Percentiles rank a stretch among this genome's conserved stretches.
Conservation (phyloP, 1,140 invertebrate species). For the Halesus radiatus region DNA sequence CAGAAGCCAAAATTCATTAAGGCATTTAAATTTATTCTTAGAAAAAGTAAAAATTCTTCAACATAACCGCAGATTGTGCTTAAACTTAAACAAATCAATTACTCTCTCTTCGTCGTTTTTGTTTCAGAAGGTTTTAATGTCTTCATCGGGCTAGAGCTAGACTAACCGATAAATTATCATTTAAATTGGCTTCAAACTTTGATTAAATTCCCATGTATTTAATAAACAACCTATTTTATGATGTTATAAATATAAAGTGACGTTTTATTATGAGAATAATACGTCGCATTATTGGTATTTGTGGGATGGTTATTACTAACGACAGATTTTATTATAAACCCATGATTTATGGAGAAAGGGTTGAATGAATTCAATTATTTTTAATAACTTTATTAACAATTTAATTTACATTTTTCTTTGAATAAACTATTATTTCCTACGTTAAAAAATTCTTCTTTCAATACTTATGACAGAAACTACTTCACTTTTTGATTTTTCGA, state of each 20-base stretch:
- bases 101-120: too few species aligned
- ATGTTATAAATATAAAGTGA: slow-evolving; percentile 6
- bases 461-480: too few species aligned
- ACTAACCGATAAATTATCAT: slow-evolving; percentile 15
- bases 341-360: not conserved
- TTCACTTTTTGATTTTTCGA: too few species aligned
- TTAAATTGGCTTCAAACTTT: slow-evolving; percentile 5
- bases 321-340: not conserved
- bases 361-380: not conserved
- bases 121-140: not conserved
- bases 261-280: slow-evolving; percentile 1
- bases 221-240: not conserved
- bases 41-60: too few species aligned
- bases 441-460: too few species aligned
- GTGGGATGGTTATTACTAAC: not conserved
- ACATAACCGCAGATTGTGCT: too few species aligned
- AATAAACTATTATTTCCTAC: too few species aligned
- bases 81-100: too few species aligned
- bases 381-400: slow-evolving; percentile 8
- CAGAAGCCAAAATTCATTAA: too few species aligned
- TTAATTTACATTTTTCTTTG: not conserved
- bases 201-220: not conserved
- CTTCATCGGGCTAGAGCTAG: slow-evolving; percentile 1
- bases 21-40: too few species aligned
- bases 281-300: not conserved